These are phyloP conservation scores for Phycodurus eques DNA, from an alignment of 2,113 vertebrate genomes.

Conservation along the genomic window DNA sequence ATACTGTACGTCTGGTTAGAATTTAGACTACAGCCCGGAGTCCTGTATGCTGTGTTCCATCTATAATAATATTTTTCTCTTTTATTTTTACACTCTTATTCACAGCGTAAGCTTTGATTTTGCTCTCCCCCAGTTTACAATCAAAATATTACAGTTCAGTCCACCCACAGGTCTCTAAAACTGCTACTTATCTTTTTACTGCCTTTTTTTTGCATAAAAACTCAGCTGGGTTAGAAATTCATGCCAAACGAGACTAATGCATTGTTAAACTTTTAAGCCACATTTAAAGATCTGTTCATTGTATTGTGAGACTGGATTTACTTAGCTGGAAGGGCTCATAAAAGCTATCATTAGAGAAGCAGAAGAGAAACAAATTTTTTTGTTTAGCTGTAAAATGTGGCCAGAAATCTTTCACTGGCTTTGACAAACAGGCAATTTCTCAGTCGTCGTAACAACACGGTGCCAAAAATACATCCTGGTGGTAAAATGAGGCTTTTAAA, in stretches of 20 bases:
- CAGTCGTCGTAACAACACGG: neutral
- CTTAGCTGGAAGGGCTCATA: slow-evolving; percentile 12
- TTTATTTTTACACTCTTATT: slow-evolving; percentile 12
- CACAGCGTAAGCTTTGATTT: slow-evolving; percentile 19
- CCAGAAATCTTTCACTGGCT: slow-evolving; percentile 1
- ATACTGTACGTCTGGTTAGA: slow-evolving; percentile 51
- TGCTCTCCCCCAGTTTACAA: slow-evolving; percentile 19
- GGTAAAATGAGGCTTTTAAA: neutral
- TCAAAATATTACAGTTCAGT: slow-evolving; percentile 17
- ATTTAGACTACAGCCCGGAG: slow-evolving; percentile 34
- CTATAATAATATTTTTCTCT: slow-evolving; percentile 22
- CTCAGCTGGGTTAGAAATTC: neutral
- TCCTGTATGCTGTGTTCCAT: slow-evolving; percentile 27
- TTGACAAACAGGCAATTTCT: slow-evolving; percentile 3
- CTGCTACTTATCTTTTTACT: slow-evolving; percentile 13
- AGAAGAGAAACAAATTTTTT: neutral
- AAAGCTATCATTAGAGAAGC: slow-evolving; percentile 7
- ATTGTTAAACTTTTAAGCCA: slow-evolving; percentile 14
- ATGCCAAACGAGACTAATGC: slow-evolving; percentile 4
- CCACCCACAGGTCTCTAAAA: slow-evolving; percentile 43
- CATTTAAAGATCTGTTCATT: slow-evolving; percentile 12
- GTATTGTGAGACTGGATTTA: slow-evolving; percentile 3
- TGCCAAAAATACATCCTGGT: neutral
- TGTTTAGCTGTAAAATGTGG: neutral
- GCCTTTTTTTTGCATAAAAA: slow-evolving; percentile 4